These are phyloP conservation scores for Leptarthrus brevirostris DNA, from an alignment of 2,888 invertebrate genomes.

Conservation along the genomic window DNA sequence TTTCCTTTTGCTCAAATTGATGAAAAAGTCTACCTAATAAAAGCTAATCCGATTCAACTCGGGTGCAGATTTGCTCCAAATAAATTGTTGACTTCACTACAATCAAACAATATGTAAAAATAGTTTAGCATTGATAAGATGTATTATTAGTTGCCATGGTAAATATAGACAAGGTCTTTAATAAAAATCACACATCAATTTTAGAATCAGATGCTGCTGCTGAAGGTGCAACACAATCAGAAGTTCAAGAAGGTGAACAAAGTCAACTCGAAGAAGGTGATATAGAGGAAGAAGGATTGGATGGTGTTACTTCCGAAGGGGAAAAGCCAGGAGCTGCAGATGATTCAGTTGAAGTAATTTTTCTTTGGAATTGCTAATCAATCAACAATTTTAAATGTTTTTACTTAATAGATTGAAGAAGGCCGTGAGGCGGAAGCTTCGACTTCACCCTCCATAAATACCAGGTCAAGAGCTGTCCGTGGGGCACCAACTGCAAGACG, in stretches of 20 bases:
- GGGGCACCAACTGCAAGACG: constrained; percentile 61
- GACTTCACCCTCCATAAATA: constrained; percentile 72
- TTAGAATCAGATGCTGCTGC: constrained; percentile 60
- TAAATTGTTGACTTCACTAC: too few relatives aligned
- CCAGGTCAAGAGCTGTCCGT: constrained; percentile 66
- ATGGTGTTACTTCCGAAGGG: constrained; percentile 73
- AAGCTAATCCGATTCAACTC: too few relatives aligned
- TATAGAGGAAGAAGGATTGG: constrained; percentile 64
- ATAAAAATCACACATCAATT: too few relatives aligned
- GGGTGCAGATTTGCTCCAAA: too few relatives aligned
- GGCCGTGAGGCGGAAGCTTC: constrained; percentile 85
- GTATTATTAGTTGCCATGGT: too few relatives aligned
- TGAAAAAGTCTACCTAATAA: too few relatives aligned
- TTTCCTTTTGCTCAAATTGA: too few relatives aligned
- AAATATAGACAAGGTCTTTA: too few relatives aligned
- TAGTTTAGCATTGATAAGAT: too few relatives aligned
- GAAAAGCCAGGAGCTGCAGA: constrained; percentile 71
- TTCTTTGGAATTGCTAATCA: too few relatives aligned
- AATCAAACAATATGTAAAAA: too few relatives aligned
- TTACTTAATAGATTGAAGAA: constrained; percentile 71
- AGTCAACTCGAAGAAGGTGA: constrained; percentile 61
- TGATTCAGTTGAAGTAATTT: constrained; percentile 65
- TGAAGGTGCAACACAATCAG: constrained; percentile 68
- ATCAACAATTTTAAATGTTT: too few relatives aligned
- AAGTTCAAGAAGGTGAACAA: constrained; percentile 65